Evolutionary conservation across 2,797 vertebrate genomes (phyloP), one percentile per base, ranked within the genome.

Genomic region (Mastacembelus armatus): DNA sequence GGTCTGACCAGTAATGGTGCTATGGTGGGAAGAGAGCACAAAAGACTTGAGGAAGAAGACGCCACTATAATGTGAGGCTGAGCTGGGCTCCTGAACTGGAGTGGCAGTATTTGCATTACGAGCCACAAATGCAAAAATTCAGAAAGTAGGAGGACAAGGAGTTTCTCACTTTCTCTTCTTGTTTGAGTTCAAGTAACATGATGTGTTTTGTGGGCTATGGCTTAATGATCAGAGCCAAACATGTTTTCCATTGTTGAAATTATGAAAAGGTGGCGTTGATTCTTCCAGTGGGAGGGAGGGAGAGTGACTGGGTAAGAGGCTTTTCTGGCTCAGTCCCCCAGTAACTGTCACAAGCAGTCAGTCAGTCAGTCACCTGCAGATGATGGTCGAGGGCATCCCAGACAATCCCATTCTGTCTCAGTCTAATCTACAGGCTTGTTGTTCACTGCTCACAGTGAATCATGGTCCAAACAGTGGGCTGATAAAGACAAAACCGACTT

Each of bases 321-420:
- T 94, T 94, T 94, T 86, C 88, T 88, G 74, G 71, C 78, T 77
- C 88, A 93, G 91, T 93, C 91, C 89, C 86, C 84, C 80, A 51
- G 84, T 89, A 92, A 92, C 90, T 94, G 92, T 93, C 92, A 92
- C 81, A 92, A 93, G 87, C n/a, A n/a, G n/a, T n/a, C 92, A 93
- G 90, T 94, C 87, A 89, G 90, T 92, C 83, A 91, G 90, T 93
- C 92, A 94, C 90, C 91, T 93, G 92, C 88, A 93, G 89, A 85
- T 92, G 88, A 93, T 90, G 81, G 65, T 87, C 49, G 72, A 92
- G 80, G 84, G 77, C 78, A 74, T 70, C 77, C 66, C 49, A 65
- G 80, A 71, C 71, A 81, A 86, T n/a, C n/a, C n/a, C n/a, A n/a
- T n/a, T n/a, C 43, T 62, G 27, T 56, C 55, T 66, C 45, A 19